phyloP scores from a whole-genome alignment of 37 sponge, comb jelly and placozoan species.

The Aplysina aerophoba region DNA sequence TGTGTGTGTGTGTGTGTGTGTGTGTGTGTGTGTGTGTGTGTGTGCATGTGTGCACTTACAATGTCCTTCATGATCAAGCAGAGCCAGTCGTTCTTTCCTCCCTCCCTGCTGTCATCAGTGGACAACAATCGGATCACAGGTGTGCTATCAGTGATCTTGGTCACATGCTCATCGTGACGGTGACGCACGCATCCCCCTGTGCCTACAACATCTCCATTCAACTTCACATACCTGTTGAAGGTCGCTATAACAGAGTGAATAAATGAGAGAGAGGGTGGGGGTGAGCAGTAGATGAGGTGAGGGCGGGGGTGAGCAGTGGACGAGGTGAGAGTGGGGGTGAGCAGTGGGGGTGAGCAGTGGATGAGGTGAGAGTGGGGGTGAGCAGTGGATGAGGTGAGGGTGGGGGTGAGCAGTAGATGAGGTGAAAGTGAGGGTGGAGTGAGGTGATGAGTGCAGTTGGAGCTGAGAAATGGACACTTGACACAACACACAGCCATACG shows the following conservation, averaged over 20 bases:
- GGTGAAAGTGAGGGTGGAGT: too few relatives aligned
- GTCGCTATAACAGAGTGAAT: neutral
- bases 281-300: too few relatives aligned
- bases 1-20: neutral
- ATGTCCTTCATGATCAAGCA: slow-evolving; percentile 68
- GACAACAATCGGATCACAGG: slow-evolving; percentile 76
- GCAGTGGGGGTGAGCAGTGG: too few relatives aligned
- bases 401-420: too few relatives aligned
- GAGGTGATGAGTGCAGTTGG: too few relatives aligned
- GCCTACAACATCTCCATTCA: slow-evolving; percentile 87
- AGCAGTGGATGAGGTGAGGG: too few relatives aligned
- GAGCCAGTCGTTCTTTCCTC: slow-evolving; percentile 81
- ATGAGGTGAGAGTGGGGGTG: too few relatives aligned
- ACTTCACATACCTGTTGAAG: slow-evolving; percentile 83
- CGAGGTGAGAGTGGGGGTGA: too few relatives aligned
- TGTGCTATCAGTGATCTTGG: slow-evolving; percentile 67
- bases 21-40: neutral
- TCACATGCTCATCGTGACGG: slow-evolving; percentile 65
- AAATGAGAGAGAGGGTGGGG: too few relatives aligned
- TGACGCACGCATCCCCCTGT: slow-evolving; percentile 79
- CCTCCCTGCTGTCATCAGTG: slow-evolving; percentile 54
- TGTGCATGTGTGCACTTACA: slow-evolving; percentile 29
- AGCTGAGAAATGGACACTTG: too few relatives aligned
- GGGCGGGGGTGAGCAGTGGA: too few relatives aligned
- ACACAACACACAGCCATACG: too few relatives aligned